Percentiles rank a stretch among this genome's conserved stretches.
Conservation (phyloP, 1,140 invertebrate species). For the Armadillidium nasatum region DNA sequence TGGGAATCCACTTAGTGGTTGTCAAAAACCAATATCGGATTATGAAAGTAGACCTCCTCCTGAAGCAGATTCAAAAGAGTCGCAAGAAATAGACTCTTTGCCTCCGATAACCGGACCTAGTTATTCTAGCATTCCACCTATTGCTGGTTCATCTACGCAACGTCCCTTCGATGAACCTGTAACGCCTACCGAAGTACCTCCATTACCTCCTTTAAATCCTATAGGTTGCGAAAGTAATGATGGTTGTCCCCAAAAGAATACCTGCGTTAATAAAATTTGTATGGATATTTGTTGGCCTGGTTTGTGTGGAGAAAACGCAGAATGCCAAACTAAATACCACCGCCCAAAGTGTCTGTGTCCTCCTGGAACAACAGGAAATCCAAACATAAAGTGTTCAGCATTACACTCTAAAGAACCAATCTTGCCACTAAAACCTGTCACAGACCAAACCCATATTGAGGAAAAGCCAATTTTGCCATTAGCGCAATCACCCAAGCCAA, state of each 20-base stretch:
- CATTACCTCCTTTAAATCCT: constrained; percentile 69
- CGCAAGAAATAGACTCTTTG: constrained; percentile 64
- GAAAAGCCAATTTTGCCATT: constrained; percentile 26
- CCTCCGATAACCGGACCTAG: constrained; percentile 55
- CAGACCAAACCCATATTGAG: background rate
- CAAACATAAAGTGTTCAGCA: constrained; percentile 60
- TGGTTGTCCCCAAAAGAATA: constrained; percentile 46
- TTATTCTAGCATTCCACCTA: constrained; percentile 65
- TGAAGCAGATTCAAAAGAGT: constrained; percentile 62
- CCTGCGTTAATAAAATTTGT: constrained; percentile 47
- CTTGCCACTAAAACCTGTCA: constrained; percentile 14
- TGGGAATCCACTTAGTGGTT: constrained; percentile 43
- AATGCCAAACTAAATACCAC: constrained; percentile 67
- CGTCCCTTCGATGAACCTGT: constrained; percentile 64
- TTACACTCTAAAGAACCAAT: constrained; percentile 11
- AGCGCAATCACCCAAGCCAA: constrained; percentile 17
- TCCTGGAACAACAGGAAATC: constrained; percentile 48
- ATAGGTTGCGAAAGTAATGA: constrained; percentile 45
- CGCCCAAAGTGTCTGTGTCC: constrained; percentile 70
- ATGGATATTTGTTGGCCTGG: constrained; percentile 55
- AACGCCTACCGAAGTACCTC: constrained; percentile 70
- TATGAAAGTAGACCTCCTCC: constrained; percentile 47
- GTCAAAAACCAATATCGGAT: constrained; percentile 13
- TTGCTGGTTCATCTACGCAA: constrained; percentile 60
- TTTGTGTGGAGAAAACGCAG: constrained; percentile 74